These are phyloP conservation scores for Cephus rjabovi DNA, from an alignment of 2,888 invertebrate genomes.

Conservation along the genomic window DNA sequence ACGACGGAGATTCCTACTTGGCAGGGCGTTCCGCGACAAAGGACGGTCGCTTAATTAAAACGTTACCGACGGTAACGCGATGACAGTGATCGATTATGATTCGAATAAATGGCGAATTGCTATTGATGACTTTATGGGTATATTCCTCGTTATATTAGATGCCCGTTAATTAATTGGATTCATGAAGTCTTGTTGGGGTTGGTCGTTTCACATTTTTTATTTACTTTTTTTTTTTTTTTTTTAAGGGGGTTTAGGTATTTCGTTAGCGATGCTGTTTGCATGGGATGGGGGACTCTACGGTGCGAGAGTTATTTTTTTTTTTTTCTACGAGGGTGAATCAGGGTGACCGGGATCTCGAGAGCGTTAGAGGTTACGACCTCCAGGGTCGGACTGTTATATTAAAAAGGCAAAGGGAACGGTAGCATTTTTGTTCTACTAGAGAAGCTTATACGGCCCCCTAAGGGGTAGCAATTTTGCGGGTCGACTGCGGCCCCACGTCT, in stretches of 20 bases:
- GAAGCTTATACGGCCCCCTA: slow-evolving; percentile 1
- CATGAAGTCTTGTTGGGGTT: neutral
- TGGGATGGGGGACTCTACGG: neutral
- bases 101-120: neutral
- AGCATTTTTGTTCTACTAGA: neutral
- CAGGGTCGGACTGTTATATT: neutral
- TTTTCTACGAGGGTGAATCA: neutral
- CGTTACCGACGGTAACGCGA: neutral
- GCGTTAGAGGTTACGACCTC: neutral
- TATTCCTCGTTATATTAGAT: neutral
- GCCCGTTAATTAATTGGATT: neutral
- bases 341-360: neutral
- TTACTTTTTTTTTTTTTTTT: neutral
- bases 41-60: neutral
- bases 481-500: slow-evolving; percentile 25
- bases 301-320: neutral
- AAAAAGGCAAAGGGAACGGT: neutral
- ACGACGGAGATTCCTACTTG: neutral
- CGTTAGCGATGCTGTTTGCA: neutral
- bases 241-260: neutral
- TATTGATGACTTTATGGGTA: neutral
- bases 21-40: neutral
- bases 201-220: neutral
- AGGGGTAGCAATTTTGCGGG: slow-evolving; percentile 32
- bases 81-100: neutral